A percentile compares a stretch with the other conserved stretches of the same genome.
These are phyloP conservation scores for Liparis tanakae DNA, from an alignment of 2,797 vertebrate genomes.

Conservation along the genomic window DNA sequence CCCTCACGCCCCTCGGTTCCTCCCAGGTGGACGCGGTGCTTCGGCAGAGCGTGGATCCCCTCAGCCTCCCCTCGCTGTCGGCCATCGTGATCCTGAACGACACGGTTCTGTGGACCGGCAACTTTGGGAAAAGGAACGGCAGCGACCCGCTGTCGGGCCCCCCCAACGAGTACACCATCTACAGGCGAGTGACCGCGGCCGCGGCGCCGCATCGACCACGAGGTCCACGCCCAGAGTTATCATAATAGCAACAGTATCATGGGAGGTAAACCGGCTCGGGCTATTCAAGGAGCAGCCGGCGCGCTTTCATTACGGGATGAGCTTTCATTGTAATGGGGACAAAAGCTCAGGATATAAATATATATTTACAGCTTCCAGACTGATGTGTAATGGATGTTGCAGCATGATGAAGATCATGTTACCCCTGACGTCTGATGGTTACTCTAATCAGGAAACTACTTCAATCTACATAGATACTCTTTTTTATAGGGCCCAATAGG, in stretches of 20 bases:
- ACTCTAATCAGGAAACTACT: neutral
- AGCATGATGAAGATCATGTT: constrained; percentile 3
- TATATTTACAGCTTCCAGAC: neutral
- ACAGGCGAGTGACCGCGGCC: constrained; percentile 83
- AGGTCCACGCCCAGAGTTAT: neutral
- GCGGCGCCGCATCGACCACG: neutral
- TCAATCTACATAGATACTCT: neutral
- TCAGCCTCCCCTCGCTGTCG: constrained; percentile 89
- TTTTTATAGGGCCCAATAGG: neutral
- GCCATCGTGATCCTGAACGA: constrained; percentile 93
- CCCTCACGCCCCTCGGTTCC: neutral
- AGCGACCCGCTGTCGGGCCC: constrained; percentile 85
- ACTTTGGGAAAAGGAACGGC: constrained; percentile 91
- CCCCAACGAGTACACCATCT: constrained; percentile 94
- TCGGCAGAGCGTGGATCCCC: constrained; percentile 80
- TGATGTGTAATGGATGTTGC: constrained; percentile 28
- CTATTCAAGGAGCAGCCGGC: too few species aligned
- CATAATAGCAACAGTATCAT: neutral
- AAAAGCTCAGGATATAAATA: constrained; percentile 1
- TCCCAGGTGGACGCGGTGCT: constrained; percentile 88
- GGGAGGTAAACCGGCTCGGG: too few species aligned
- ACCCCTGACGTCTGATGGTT: neutral
- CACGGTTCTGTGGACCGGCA: constrained; percentile 95
- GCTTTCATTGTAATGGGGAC: neutral
- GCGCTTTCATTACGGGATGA: too few species aligned